Conservation (phyloP, 2,888 invertebrate species). For the Hyppa rectilinea region DNA sequence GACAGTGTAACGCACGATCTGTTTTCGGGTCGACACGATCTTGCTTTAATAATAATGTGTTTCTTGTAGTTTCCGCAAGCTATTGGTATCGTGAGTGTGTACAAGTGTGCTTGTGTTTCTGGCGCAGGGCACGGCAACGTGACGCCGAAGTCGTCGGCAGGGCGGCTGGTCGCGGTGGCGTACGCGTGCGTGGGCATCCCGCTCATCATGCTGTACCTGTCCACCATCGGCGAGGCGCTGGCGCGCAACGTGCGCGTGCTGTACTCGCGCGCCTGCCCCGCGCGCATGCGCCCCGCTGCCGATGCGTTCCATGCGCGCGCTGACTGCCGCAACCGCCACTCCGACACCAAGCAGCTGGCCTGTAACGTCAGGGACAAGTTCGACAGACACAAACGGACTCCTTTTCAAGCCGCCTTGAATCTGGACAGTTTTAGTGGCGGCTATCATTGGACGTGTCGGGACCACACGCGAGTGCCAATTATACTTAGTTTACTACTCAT, state of each 20-base stretch:
- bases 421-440: slow-evolving; percentile 82
- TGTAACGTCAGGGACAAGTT: slow-evolving; percentile 72
- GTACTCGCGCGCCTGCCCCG: slow-evolving; percentile 90
- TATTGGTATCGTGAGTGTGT: neutral
- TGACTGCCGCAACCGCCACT: slow-evolving; percentile 72
- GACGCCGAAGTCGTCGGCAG: slow-evolving; percentile 95
- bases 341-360: slow-evolving; percentile 70
- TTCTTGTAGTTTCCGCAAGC: neutral
- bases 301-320: slow-evolving; percentile 75
- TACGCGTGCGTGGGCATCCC: slow-evolving; percentile 97
- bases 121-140: slow-evolving; percentile 95
- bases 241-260: slow-evolving; percentile 94
- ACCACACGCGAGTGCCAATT: slow-evolving; percentile 95
- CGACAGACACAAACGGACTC: slow-evolving; percentile 77
- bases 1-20: too few relatives aligned
- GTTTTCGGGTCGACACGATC: neutral
- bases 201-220: slow-evolving; percentile 96
- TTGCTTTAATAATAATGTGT: neutral
- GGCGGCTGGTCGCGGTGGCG: slow-evolving; percentile 95
- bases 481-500: slow-evolving; percentile 96
- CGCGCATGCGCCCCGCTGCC: slow-evolving; percentile 70
- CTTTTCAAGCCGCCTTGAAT: slow-evolving; percentile 87
- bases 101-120: slow-evolving; percentile 20
- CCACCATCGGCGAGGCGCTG: slow-evolving; percentile 96
- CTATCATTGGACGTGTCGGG: slow-evolving; percentile 86